These are phyloP conservation scores for Eupithecia subfuscata DNA, from an alignment of 2,888 invertebrate species.

Conservation along the genomic window DNA sequence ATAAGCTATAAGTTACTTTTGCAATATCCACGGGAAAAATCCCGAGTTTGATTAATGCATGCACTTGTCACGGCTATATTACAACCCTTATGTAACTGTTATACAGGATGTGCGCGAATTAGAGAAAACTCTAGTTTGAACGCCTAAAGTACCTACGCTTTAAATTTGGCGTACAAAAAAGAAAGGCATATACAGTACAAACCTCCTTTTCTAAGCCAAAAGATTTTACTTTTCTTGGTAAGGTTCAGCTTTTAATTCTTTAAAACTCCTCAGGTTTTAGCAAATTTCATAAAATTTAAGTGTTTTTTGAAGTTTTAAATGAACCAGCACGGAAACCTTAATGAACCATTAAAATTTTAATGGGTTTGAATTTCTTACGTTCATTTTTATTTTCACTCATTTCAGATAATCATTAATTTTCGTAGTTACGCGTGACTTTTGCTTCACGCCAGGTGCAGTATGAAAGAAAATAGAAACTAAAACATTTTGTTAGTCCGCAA, in stretches of 20 bases:
- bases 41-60: conserved; percentile 80
- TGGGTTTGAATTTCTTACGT: not conserved
- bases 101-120: conserved; percentile 50
- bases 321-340: not conserved
- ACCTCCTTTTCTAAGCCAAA: not conserved
- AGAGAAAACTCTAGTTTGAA: not conserved
- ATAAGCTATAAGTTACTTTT: conserved; percentile 49
- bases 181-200: not conserved
- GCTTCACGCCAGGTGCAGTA: no score
- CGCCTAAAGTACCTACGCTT: not conserved
- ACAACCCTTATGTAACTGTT: conserved; percentile 60
- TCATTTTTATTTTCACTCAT: no score
- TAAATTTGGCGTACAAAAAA: not conserved
- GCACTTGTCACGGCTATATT: conserved; percentile 78
- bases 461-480: not conserved
- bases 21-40: conserved; percentile 74
- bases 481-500: no score
- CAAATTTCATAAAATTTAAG: not conserved
- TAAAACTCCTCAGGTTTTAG: not conserved
- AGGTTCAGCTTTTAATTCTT: not conserved
- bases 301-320: not conserved
- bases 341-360: not conserved
- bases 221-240: not conserved
- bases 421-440: no score
- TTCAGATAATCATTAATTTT: no score